Evolutionary conservation across 2,888 invertebrate species (phyloP).

Genomic region (Ypsolopha sequella): DNA sequence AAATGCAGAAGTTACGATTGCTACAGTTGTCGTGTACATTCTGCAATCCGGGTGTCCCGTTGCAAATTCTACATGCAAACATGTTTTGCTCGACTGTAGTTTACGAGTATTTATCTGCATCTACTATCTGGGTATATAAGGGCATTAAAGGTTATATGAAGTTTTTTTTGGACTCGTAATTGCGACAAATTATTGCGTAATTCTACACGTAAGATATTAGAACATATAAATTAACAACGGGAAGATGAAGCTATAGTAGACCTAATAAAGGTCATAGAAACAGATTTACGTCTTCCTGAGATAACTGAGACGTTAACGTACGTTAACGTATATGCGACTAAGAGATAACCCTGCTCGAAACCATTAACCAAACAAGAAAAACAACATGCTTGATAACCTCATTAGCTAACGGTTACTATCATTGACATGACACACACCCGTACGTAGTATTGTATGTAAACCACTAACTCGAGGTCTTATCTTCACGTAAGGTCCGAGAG

Average conservation of each 20-base stretch:
- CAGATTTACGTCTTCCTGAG: too few relatives aligned
- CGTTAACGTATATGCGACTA: too few relatives aligned
- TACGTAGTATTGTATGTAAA: neutral
- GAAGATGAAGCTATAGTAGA: too few relatives aligned
- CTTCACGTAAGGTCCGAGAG: slow-evolving; percentile 13
- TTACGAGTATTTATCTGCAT: too few relatives aligned
- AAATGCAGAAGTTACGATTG: neutral
- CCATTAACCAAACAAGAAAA: slow-evolving; percentile 26
- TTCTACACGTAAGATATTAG: too few relatives aligned
- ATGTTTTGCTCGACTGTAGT: neutral
- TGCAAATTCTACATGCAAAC: neutral
- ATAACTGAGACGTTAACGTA: too few relatives aligned
- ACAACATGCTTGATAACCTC: slow-evolving; percentile 35
- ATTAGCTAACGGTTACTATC: slow-evolving; percentile 27
- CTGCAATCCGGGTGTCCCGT: neutral
- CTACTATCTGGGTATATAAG: too few relatives aligned
- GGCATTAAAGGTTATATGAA: too few relatives aligned
- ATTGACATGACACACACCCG: neutral
- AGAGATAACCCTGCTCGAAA: slow-evolving; percentile 12
- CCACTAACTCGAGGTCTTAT: slow-evolving; percentile 8
- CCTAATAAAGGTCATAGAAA: too few relatives aligned
- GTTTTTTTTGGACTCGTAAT: too few relatives aligned
- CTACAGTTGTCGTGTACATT: neutral
- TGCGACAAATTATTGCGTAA: too few relatives aligned
- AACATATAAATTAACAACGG: too few relatives aligned